Evolutionary conservation across 1,140 invertebrate genomes (phyloP).

Genomic region (Drosophila sulfurigaster): DNA sequence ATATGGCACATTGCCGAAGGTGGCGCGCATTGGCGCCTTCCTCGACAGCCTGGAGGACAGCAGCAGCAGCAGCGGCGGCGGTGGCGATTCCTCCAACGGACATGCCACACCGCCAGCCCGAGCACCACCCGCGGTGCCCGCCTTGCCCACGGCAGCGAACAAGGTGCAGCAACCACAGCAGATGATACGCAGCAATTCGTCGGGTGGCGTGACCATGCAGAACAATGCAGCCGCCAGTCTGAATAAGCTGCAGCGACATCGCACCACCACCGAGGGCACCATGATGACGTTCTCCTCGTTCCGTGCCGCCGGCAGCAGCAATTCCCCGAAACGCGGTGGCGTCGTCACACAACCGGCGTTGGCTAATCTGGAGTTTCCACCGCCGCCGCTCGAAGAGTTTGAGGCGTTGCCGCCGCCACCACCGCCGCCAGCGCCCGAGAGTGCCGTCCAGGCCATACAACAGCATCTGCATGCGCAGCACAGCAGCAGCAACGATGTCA

Average conservation of each 20-base stretch:
- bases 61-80: constrained; percentile 25
- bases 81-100: constrained; percentile 55
- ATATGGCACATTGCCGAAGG: constrained; percentile 98
- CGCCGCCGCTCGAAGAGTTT: constrained; percentile 89
- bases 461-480: constrained; percentile 74
- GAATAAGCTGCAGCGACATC: constrained; percentile 85
- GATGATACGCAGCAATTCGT: constrained; percentile 94
- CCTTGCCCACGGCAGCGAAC: constrained; percentile 86
- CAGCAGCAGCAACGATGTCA: constrained; percentile 87
- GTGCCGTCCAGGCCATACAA: constrained; percentile 69
- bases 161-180: constrained; percentile 85
- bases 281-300: constrained; percentile 86
- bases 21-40: constrained; percentile 97
- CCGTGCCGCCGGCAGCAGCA: constrained; percentile 77
- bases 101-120: constrained; percentile 56
- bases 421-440: constrained; percentile 77
- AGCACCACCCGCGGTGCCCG: constrained; percentile 21
- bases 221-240: constrained; percentile 85
- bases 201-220: constrained; percentile 90
- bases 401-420: constrained; percentile 82
- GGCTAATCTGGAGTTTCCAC: constrained; percentile 94
- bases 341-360: constrained; percentile 85
- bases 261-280: constrained; percentile 84
- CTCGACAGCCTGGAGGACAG: constrained; percentile 92
- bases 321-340: constrained; percentile 86